Base-by-base conservation (phyloP, 2,888 invertebrate genomes). In the Leptarthrus brevirostris region DNA sequence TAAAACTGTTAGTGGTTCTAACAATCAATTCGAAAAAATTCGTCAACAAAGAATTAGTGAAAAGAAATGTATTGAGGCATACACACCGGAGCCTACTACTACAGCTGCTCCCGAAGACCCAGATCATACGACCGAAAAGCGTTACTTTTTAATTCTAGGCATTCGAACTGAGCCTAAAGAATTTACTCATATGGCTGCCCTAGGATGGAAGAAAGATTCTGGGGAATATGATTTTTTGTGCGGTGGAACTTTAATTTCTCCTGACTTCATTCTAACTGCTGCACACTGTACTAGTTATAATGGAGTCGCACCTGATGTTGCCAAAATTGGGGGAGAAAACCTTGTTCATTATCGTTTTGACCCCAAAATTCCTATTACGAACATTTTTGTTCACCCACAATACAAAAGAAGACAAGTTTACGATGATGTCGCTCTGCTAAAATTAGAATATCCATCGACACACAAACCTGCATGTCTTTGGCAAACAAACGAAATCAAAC, bases 171-270 rank as follows among this genome's bases (percentile, higher is more conserved):
- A 12, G 2, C 47, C 44, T 12, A 47, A 34, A n/a, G 64, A 64
- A 64, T 64, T 64, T 64, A 22, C 44, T 24, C 44, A 66, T 16
- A 66, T 66, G 66, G 81, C 78, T 0, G 86, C 86, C 0, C 72
- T 86, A 16, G 83, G 83, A 53, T 74, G 75, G 30, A 54, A 49
- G 1, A 47, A 10, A 6, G 30, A 18, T 5, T 44, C 18, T 16
- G 47, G 14, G 10, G 6, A 4, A 10, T 14, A 24, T 66, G 49
- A 44, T 81, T 79, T 36, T 44, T 83, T 82, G 3, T 86, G 86
- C 75, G 86, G 86, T 1, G 86, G 86, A 1, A 84, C 83, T 3
- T 74, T 86, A 36, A 73, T 86, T 0, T 81, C 83, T 0, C 81
- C 81, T 44, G 80, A 77, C 36, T 75, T 81, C 3, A 80, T 86